Percentiles rank a stretch among this genome's conserved stretches.
Evolutionary conservation across 1,140 invertebrate species (phyloP).

Genomic region (Thaumetopoea pityocampa): DNA sequence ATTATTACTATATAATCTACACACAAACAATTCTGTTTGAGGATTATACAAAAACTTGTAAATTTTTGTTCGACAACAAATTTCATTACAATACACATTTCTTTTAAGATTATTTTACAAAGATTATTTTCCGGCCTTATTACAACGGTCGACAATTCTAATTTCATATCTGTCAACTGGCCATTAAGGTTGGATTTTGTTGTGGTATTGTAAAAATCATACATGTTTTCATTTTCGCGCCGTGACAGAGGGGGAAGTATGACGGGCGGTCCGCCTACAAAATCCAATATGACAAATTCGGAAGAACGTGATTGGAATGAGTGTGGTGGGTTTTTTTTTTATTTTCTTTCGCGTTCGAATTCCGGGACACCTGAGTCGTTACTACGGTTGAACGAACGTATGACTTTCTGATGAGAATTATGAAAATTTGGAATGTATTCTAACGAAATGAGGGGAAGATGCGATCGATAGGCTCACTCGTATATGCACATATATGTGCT

Average conservation of each 20-base stretch:
- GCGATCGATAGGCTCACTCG: background rate
- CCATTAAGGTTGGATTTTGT: slow-evolving; percentile 28
- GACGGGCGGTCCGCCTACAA: slow-evolving; percentile 54
- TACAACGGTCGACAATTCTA: slow-evolving; percentile 2
- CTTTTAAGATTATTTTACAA: slow-evolving; percentile 39
- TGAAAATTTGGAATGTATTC: slow-evolving; percentile 14
- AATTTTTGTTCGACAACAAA: slow-evolving; percentile 37
- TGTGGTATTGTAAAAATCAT: slow-evolving; percentile 32
- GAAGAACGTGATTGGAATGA: slow-evolving; percentile 70
- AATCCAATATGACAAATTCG: slow-evolving; percentile 76
- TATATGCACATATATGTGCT: no score
- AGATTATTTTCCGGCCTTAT: no score
- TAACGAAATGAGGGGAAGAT: background rate
- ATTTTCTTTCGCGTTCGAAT: slow-evolving; percentile 30
- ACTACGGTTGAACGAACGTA: slow-evolving; percentile 22
- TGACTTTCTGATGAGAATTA: slow-evolving; percentile 25
- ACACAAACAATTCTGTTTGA: no score
- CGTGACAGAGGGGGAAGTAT: slow-evolving; percentile 63
- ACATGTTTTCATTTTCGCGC: slow-evolving; percentile 67
- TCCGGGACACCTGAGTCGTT: slow-evolving; percentile 35
- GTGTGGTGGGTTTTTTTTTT: slow-evolving; percentile 56
- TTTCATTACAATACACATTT: slow-evolving; percentile 48
- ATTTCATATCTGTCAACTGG: slow-evolving; percentile 8
- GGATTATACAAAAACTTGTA: slow-evolving; percentile 21
- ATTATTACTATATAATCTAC: no score